A percentile compares a stretch with the other conserved stretches of the same genome.
Conservation (phyloP, 2,888 invertebrate species). For the Hoplodrina ambigua region DNA sequence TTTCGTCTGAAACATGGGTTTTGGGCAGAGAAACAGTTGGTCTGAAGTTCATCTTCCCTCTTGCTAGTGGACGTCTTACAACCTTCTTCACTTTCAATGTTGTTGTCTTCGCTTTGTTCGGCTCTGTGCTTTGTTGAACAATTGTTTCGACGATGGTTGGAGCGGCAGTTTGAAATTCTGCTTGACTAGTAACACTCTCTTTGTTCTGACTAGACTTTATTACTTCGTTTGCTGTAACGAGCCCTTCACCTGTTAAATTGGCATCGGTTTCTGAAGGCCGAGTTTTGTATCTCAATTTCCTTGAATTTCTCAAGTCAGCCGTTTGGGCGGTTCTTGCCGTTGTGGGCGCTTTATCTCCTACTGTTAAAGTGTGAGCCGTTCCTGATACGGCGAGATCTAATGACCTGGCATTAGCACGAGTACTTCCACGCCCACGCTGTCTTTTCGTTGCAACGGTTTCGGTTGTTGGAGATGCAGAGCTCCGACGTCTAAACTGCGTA, state of each 20-base stretch:
- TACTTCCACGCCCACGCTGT: conserved; percentile 75
- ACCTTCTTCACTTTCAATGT: conserved; percentile 78
- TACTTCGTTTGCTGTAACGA: conserved; percentile 75
- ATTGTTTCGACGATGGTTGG: conserved; percentile 71
- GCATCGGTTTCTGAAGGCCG: conserved; percentile 81
- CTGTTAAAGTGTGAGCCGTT: conserved; percentile 80
- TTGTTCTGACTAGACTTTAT: conserved; percentile 83
- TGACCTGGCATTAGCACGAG: conserved; percentile 74
- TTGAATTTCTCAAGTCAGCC: conserved; percentile 76
- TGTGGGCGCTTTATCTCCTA: conserved; percentile 78
- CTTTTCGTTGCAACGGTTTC: conserved; percentile 71
- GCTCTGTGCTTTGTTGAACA: conserved; percentile 76
- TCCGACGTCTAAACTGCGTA: conserved; percentile 78
- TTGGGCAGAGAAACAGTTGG: conserved; percentile 68
- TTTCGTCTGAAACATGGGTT: conserved; percentile 84
- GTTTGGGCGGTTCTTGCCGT: conserved; percentile 73
- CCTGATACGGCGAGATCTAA: conserved; percentile 81
- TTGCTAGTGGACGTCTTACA: conserved; percentile 76
- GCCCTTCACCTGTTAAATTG: conserved; percentile 83
- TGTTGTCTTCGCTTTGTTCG: conserved; percentile 71
- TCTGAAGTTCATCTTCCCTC: conserved; percentile 74
- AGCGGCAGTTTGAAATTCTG: conserved; percentile 70
- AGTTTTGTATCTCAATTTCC: conserved; percentile 82
- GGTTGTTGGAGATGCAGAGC: conserved; percentile 69
- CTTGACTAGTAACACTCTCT: conserved; percentile 80